Conservation (phyloP, 2,113 vertebrate species). For the Callopanchax toddi region DNA sequence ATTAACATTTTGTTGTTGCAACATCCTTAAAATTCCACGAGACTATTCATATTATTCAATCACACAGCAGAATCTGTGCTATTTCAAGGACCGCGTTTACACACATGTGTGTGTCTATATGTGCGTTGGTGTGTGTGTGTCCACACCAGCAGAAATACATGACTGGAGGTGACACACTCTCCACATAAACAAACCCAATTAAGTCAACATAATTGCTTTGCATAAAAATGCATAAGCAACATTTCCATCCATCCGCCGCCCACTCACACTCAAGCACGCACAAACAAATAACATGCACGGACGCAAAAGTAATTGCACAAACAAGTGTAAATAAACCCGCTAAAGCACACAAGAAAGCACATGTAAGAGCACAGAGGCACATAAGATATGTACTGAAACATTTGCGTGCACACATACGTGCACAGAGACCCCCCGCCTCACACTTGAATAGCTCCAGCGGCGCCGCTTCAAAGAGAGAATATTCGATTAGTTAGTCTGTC, state of each 20-base stretch:
- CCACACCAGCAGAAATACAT: slow-evolving; percentile 64
- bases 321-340: slow-evolving; percentile 65
- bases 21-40: slow-evolving; percentile 38
- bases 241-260: slow-evolving; percentile 66
- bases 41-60: slow-evolving; percentile 63
- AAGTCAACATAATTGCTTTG: slow-evolving; percentile 79
- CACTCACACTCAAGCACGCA: slow-evolving; percentile 33
- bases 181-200: slow-evolving; percentile 79
- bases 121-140: slow-evolving; percentile 33
- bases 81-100: slow-evolving; percentile 7
- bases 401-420: neutral
- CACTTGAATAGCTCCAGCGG: slow-evolving; percentile 60
- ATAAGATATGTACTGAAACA: slow-evolving; percentile 23
- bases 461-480: slow-evolving; percentile 67
- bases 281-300: slow-evolving; percentile 10
- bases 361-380: slow-evolving; percentile 44
- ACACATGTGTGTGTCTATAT: slow-evolving; percentile 8
- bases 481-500: slow-evolving; percentile 73
- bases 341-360: slow-evolving; percentile 38
- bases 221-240: slow-evolving; percentile 80
- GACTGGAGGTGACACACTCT: slow-evolving; percentile 73
- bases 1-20: slow-evolving; percentile 19
- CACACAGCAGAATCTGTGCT: slow-evolving; percentile 38
- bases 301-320: slow-evolving; percentile 58
- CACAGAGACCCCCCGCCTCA: slow-evolving; percentile 44